These are phyloP conservation scores for Erannis defoliaria DNA, from an alignment of 2,888 invertebrate species.

Conservation along the genomic window DNA sequence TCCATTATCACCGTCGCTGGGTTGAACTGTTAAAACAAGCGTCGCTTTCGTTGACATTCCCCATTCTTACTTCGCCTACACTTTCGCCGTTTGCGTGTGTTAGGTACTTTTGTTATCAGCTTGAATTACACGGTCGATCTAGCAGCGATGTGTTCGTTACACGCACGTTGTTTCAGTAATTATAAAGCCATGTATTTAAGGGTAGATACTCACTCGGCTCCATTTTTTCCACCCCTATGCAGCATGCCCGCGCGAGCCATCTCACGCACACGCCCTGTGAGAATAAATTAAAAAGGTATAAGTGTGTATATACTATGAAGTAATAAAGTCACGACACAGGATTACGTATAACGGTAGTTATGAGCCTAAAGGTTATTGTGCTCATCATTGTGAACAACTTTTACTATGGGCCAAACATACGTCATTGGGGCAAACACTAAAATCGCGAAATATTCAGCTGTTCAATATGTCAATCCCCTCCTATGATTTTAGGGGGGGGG, in stretches of 20 bases:
- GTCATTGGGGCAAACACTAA: too few relatives aligned
- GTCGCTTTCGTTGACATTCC: background rate
- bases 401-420: too few relatives aligned
- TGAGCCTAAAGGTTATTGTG: too few relatives aligned
- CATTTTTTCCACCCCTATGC: constrained; percentile 91
- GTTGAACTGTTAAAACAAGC: background rate
- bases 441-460: too few relatives aligned
- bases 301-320: too few relatives aligned
- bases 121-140: constrained; percentile 29
- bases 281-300: constrained; percentile 41
- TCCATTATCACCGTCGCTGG: too few relatives aligned
- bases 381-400: too few relatives aligned
- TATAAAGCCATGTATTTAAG: constrained; percentile 18
- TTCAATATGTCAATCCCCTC: too few relatives aligned
- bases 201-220: constrained; percentile 89
- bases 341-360: too few relatives aligned
- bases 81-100: constrained; percentile 29
- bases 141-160: constrained; percentile 20
- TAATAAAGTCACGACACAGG: too few relatives aligned
- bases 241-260: constrained; percentile 93
- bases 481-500: too few relatives aligned
- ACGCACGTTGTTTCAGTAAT: constrained; percentile 32
- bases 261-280: constrained; percentile 88
- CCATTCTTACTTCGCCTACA: constrained; percentile 5
- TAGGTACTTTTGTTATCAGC: constrained; percentile 18